Evolutionary conservation across 2,888 invertebrate species (phyloP), one percentile per base, ranked within the genome.

Genomic region (Zele albiditarsus): DNA sequence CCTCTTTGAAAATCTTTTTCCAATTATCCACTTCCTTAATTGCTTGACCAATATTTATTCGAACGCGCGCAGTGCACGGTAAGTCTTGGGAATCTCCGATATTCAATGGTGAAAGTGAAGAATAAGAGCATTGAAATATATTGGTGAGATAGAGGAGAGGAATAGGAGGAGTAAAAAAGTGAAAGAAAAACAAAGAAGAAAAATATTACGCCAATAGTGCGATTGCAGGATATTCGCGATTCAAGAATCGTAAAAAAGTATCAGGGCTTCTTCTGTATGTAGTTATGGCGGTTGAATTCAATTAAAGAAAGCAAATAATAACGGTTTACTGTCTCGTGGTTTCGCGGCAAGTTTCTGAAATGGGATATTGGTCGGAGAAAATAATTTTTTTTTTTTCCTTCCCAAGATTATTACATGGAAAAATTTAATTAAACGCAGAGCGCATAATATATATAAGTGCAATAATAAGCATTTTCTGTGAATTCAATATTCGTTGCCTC

Each of bases 271-370:
- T 53, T 53, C 20, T 20, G 20, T 23, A 10, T 53, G 53, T 53
- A 3, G 42, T 49, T 63, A 62, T 53, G 70, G 72, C 63, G 49
- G 71, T 75, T 75, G 70, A 77, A 80, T 83, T 83, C 80, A 83
- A 82, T 83, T 82, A 83, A 83, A 83, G 82, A 78, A 81, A 82
- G 82, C 80, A 83, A 82, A 82, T 80, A 82, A 78, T 76, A 62
- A 53, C 71, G 79, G 80, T 82, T 81, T 80, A 79, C 77, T 76
- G 76, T 74, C 53, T 53, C 74, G 80, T 78, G 74, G 81, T 23
- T 20, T 20, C 53, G 53, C 20, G 8, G 20, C 53, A 53, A 53
- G 53, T 53, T 53, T 23, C n/a, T 20, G 20, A 1, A 20, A 78
- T 78, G 74, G 71, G 75, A 78, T 73, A 79, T 53, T 53, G 53